A percentile compares a stretch with the other conserved stretches of the same genome.
These are phyloP conservation scores for Pantelozetes paolii DNA, from an alignment of 2,888 invertebrate species.

Conservation along the genomic window DNA sequence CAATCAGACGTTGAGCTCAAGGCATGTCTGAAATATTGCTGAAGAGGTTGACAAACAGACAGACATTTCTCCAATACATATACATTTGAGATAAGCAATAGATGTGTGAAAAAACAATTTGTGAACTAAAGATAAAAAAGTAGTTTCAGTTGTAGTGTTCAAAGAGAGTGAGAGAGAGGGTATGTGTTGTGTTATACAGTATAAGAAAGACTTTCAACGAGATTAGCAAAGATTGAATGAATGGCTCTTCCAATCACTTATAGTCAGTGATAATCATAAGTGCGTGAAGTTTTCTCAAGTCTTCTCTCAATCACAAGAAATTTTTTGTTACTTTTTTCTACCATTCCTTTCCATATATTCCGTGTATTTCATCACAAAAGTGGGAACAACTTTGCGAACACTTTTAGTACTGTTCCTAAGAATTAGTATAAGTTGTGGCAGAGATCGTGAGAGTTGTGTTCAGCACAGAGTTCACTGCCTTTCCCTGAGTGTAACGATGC, in stretches of 20 bases:
- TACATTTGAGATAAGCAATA: background rate
- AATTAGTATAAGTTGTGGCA: slow-evolving; percentile 7
- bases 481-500: background rate
- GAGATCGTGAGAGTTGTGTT: slow-evolving; percentile 15
- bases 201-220: slow-evolving; percentile 28
- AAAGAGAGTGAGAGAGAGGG: background rate
- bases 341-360: background rate
- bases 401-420: slow-evolving; percentile 23
- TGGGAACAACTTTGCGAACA: slow-evolving; percentile 11
- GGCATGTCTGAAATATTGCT: slow-evolving; percentile 20
- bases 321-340: background rate
- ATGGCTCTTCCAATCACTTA: slow-evolving; percentile 23
- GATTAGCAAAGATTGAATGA: slow-evolving; percentile 36
- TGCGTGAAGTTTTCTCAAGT: slow-evolving; percentile 17
- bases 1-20: background rate
- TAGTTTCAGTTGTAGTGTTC: too few relatives aligned
- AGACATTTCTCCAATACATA: background rate
- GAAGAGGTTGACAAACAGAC: slow-evolving; percentile 31
- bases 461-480: background rate
- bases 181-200: background rate
- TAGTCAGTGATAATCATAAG: slow-evolving; percentile 35
- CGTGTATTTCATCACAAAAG: slow-evolving; percentile 9
- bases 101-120: slow-evolving; percentile 24
- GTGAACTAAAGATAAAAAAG: background rate
- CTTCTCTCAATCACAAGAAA: background rate